Conservation (phyloP, 2,113 vertebrate species). For the Tonatia bakeri region DNA sequence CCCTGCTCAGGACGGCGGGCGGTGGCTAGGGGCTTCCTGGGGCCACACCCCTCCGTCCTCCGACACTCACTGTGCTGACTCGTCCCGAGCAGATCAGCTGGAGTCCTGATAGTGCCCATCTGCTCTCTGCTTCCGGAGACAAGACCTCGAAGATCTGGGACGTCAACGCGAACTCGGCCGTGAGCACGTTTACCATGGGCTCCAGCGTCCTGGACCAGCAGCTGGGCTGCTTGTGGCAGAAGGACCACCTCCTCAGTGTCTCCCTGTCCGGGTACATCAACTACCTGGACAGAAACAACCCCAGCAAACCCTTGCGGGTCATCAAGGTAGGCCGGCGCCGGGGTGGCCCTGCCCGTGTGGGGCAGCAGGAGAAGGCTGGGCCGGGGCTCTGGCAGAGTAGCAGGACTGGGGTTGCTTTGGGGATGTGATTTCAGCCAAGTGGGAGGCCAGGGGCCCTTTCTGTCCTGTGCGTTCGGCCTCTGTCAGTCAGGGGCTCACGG, state of each 20-base stretch:
- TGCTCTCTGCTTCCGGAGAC: slow-evolving; percentile 97
- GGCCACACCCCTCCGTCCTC: background rate
- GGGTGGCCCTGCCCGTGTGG: rapidly evolving
- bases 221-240: slow-evolving; percentile 98
- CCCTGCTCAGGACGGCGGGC: background rate
- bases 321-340: slow-evolving; percentile 86
- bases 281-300: slow-evolving; percentile 97
- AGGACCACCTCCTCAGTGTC: slow-evolving; percentile 90
- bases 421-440: too few relatives aligned
- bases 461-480: background rate
- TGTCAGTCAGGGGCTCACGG: background rate
- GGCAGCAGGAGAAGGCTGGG: rapidly evolving
- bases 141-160: slow-evolving; percentile 98
- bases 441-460: background rate
- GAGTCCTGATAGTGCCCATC: slow-evolving; percentile 91
- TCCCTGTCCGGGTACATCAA: slow-evolving; percentile 97
- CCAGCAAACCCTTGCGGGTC: slow-evolving; percentile 88
- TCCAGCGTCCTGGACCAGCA: slow-evolving; percentile 91
- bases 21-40: too few relatives aligned
- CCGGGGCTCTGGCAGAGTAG: rapidly evolving
- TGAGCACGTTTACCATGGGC: slow-evolving; percentile 94
- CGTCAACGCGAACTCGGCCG: slow-evolving; percentile 82
- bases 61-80: background rate
- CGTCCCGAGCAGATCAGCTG: slow-evolving; percentile 83
- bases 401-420: background rate